Evolutionary conservation across 2,113 vertebrate species (phyloP).

Genomic region (Rafetus swinhoei): DNA sequence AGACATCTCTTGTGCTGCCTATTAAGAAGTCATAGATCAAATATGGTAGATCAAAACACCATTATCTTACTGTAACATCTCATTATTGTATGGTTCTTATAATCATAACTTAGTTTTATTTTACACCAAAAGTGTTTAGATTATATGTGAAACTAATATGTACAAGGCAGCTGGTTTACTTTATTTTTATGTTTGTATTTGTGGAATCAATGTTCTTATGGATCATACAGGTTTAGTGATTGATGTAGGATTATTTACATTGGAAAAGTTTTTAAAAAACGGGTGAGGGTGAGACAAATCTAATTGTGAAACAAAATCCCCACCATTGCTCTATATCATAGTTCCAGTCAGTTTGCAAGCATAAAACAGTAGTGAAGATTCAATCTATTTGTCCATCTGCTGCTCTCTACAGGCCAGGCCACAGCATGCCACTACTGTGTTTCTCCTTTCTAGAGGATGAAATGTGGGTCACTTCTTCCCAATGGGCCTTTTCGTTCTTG

Average conservation of each 20-base stretch:
- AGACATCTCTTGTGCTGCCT: not conserved
- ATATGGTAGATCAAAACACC: not conserved
- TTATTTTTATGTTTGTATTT: not conserved
- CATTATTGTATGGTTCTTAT: not conserved
- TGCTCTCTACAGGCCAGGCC: slow-evolving; percentile 10
- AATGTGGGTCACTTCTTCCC: slow-evolving; percentile 20
- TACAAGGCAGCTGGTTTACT: not conserved
- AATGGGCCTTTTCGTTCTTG: not conserved
- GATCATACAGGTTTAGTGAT: not conserved
- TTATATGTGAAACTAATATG: not conserved
- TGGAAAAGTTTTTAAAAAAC: too few relatives aligned
- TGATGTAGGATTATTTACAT: not conserved
- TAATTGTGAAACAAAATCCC: not conserved
- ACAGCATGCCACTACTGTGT: not conserved
- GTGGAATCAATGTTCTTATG: not conserved
- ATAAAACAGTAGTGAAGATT: too few relatives aligned
- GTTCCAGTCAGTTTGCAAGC: not conserved
- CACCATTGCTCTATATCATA: not conserved
- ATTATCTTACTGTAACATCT: rapidly evolving
- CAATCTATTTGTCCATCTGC: not conserved
- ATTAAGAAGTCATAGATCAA: not conserved
- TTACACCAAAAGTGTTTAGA: not conserved
- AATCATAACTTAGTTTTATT: not conserved
- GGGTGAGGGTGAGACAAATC: not conserved
- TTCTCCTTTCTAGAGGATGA: slow-evolving; percentile 26